These are phyloP conservation scores for Periphyllus acericola DNA, from an alignment of 2,888 invertebrate genomes.

Conservation along the genomic window DNA sequence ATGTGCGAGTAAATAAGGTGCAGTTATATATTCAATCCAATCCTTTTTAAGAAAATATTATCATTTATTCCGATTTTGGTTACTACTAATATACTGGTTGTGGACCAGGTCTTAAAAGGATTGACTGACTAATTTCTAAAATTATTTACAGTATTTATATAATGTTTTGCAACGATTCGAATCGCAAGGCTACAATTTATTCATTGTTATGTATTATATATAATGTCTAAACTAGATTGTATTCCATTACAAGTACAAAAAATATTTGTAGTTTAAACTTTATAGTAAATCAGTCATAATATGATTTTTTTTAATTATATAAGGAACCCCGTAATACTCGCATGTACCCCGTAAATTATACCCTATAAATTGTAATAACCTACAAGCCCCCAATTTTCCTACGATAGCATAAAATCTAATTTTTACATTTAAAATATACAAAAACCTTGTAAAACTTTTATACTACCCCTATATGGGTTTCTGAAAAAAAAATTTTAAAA, in stretches of 20 bases:
- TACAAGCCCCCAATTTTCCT: too few relatives aligned
- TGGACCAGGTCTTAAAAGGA: constrained; percentile 27
- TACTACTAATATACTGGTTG: constrained; percentile 17
- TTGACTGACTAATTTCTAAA: constrained; percentile 45
- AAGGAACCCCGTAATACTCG: background rate
- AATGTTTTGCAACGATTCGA: constrained; percentile 12
- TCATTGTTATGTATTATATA: background rate
- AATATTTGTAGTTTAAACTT: background rate
- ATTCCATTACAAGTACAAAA: background rate
- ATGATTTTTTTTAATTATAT: background rate
- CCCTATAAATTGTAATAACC: too few relatives aligned
- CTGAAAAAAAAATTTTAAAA: too few relatives aligned
- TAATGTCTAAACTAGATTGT: background rate
- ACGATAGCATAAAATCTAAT: too few relatives aligned
- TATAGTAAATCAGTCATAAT: background rate
- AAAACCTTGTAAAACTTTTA: too few relatives aligned
- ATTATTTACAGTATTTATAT: constrained; percentile 24
- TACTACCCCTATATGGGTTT: too few relatives aligned
- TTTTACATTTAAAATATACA: too few relatives aligned
- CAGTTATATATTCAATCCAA: background rate
- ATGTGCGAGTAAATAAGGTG: background rate
- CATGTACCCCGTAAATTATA: background rate
- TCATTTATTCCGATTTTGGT: constrained; percentile 49
- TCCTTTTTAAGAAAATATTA: constrained; percentile 37
- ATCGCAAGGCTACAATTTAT: background rate